phyloP scores from a whole-genome alignment of 2,888 invertebrate genomes.

The Parochlus steinenii region DNA sequence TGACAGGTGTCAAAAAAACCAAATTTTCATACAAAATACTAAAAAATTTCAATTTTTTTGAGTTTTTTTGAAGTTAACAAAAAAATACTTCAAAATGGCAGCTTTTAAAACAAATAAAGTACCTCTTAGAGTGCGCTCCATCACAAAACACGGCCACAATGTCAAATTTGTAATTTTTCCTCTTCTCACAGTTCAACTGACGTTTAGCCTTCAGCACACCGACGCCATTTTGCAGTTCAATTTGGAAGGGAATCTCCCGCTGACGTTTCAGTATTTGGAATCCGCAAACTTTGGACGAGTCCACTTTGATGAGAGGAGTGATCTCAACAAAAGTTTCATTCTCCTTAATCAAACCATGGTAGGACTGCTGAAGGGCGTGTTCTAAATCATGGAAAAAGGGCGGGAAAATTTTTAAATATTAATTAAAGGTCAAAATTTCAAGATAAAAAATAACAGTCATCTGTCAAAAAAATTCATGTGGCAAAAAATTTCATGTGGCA shows the following conservation, averaged over 20 bases:
- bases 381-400: constrained; percentile 19
- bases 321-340: constrained; percentile 86
- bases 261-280: constrained; percentile 84
- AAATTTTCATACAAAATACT: no score
- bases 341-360: constrained; percentile 83
- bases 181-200: constrained; percentile 82
- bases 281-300: constrained; percentile 63
- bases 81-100: no score
- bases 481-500: no score
- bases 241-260: constrained; percentile 82
- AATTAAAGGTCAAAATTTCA: not conserved
- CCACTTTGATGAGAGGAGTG: constrained; percentile 75
- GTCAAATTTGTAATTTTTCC: constrained; percentile 89
- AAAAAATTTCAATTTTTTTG: no score
- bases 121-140: constrained; percentile 69
- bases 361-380: constrained; percentile 58
- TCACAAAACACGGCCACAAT: constrained; percentile 87
- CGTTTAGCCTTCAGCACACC: constrained; percentile 63
- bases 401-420: constrained; percentile 1
- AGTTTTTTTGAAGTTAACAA: no score
- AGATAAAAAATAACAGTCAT: no score
- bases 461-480: no score
- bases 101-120: no score
- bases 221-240: constrained; percentile 59
- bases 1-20: no score